Evolutionary conservation across 2,797 vertebrate genomes (phyloP).

Genomic region (Thunnus albacares): DNA sequence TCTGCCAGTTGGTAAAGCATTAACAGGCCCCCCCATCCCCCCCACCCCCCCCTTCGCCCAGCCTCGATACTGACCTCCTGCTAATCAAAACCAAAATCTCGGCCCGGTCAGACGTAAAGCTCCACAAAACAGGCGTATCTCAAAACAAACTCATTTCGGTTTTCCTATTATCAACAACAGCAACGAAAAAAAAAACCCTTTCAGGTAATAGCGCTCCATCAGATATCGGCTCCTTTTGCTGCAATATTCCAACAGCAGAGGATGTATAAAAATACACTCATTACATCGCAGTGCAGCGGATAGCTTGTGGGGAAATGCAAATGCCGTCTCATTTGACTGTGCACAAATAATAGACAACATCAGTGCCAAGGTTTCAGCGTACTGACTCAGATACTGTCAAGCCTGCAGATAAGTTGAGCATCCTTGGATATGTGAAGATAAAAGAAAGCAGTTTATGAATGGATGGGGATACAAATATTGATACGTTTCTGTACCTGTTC

Average conservation of each 20-base stretch:
- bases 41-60: slow-evolving; percentile 58
- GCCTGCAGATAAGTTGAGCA: slow-evolving; percentile 30
- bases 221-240: slow-evolving; percentile 26
- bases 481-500: not conserved
- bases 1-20: slow-evolving; percentile 82
- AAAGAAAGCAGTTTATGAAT: not conserved
- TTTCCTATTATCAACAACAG: slow-evolving; percentile 40
- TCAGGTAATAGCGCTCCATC: slow-evolving; percentile 19
- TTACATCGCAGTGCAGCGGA: slow-evolving; percentile 27
- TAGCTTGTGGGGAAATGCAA: slow-evolving; percentile 68
- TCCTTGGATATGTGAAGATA: not conserved
- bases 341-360: slow-evolving; percentile 54
- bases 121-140: slow-evolving; percentile 61
- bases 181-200: slow-evolving; percentile 6
- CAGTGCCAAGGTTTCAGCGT: slow-evolving; percentile 36
- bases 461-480: not conserved
- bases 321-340: slow-evolving; percentile 54
- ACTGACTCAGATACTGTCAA: slow-evolving; percentile 32
- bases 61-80: slow-evolving; percentile 60
- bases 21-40: slow-evolving; percentile 71
- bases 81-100: slow-evolving; percentile 64
- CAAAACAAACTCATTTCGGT: slow-evolving; percentile 57
- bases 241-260: slow-evolving; percentile 44
- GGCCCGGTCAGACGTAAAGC: slow-evolving; percentile 52
- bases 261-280: slow-evolving; percentile 52